Base-by-base conservation (phyloP, 2,797 vertebrate species). In the Buceros bicornis region DNA sequence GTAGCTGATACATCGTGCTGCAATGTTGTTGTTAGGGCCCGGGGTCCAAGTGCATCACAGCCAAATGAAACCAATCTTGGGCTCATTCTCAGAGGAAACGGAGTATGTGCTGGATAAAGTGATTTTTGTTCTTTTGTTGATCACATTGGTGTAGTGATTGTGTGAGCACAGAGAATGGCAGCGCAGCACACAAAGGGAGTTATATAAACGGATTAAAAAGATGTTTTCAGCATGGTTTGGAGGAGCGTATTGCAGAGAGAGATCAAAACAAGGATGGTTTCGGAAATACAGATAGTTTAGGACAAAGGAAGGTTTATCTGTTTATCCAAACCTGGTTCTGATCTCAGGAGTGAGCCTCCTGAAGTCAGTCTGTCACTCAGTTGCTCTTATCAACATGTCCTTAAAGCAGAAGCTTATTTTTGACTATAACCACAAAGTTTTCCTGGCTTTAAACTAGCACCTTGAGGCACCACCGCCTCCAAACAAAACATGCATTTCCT, bases 121-220 rank as follows among this genome's bases (percentile, higher is more conserved):
- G 1, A 84, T 89, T 95, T 91, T 31, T 89, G 64, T 77, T 95
- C 94, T 95, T 93, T 85, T 92, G 93, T 89, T 84, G 90, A 74
- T 90, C 45, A 16, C 70, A 31, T 24, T 54, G 86, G 74, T 73
- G 64, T 89, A 47, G 74, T 57, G 78, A 85, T 29, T 87, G 81
- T 87, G 64, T 69, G 71, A 95, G 93, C 73, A 78, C 50, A 86
- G 66, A 76, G 84, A 91, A 79, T 14, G 85, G 35, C 91, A 91
- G 85, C 0, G 0, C 45, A 43, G 81, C 78, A 85, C 83, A 95
- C 64, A 92, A 92, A 94, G 81, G 50, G 60, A 93, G 71, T 95
- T 93, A 93, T 10, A 67, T 65, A 95, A 95, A 93, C 18, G 7
- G 86, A 95, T 80, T 77, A 54, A 71, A 92, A 94, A 58, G 42